Percentiles rank a stretch among this genome's conserved stretches.
Evolutionary conservation across 2,113 vertebrate species (phyloP).

Genomic region (Tetrax tetrax): DNA sequence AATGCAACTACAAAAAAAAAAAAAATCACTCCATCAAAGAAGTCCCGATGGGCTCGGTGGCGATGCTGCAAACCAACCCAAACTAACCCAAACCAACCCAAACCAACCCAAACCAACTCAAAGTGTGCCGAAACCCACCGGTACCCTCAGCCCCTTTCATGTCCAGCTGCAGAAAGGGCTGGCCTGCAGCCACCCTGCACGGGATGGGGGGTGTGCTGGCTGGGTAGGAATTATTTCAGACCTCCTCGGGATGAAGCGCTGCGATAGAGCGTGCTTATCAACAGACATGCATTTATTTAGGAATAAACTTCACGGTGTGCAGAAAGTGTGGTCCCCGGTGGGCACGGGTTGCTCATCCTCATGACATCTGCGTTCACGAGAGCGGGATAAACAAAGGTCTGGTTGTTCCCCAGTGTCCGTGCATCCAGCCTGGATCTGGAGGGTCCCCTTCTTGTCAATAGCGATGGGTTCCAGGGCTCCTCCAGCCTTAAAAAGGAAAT

Average conservation of each 20-base stretch:
- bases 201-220: not conserved
- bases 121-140: not conserved
- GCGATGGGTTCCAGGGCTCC: slow-evolving; percentile 36
- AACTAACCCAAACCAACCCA: not conserved
- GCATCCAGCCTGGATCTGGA: not conserved
- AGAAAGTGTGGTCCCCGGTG: not conserved
- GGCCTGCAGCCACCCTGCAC: not conserved
- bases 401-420: slow-evolving; percentile 22
- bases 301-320: not conserved
- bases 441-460: slow-evolving; percentile 48
- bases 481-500: slow-evolving; percentile 69
- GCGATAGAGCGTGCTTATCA: not conserved
- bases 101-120: not conserved
- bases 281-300: accelerated
- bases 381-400: slow-evolving; percentile 43
- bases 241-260: not conserved
- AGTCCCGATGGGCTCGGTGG: not conserved
- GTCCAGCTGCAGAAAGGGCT: not conserved
- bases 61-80: not conserved
- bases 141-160: not conserved
- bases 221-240: not conserved
- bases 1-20: not conserved
- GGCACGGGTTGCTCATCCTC: not conserved
- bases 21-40: not conserved
- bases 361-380: not conserved